Percentiles rank a stretch among this genome's conserved stretches.
These are phyloP conservation scores for Varroa destructor DNA, from an alignment of 1,140 invertebrate genomes.

Conservation along the genomic window DNA sequence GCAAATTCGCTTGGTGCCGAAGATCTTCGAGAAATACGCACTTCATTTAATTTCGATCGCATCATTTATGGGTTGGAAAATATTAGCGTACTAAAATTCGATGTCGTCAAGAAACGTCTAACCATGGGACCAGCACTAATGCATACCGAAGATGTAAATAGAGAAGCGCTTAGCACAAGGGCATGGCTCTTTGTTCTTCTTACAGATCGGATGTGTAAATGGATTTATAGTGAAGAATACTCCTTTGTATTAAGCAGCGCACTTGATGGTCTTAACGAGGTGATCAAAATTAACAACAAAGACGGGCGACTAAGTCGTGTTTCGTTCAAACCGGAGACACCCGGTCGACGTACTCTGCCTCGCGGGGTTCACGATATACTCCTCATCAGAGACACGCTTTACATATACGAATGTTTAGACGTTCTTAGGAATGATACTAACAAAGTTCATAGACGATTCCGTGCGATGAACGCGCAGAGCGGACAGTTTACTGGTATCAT, in stretches of 20 bases:
- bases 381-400: conserved; percentile 16
- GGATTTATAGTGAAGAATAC: conserved; percentile 13
- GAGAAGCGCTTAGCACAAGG: background rate
- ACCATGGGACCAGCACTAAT: background rate
- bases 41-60: background rate
- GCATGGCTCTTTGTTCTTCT: conserved; percentile 12
- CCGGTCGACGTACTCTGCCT: background rate
- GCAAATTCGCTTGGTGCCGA: conserved; percentile 5
- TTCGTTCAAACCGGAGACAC: conserved; percentile 5
- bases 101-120: background rate
- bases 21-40: conserved; percentile 14
- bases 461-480: conserved; percentile 5
- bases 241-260: conserved; percentile 18
- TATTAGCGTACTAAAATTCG: conserved; percentile 6
- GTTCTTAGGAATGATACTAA: background rate
- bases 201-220: conserved; percentile 23
- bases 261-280: conserved; percentile 5
- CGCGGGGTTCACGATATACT: conserved; percentile 21
- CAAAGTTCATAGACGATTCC: conserved; percentile 1
- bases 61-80: conserved; percentile 18
- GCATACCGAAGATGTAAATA: background rate
- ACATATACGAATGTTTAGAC: conserved; percentile 10
- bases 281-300: background rate
- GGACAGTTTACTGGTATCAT: conserved; percentile 12
- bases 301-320: conserved; percentile 2